A percentile compares a stretch with the other conserved stretches of the same genome.
phyloP scores from a whole-genome alignment of 2,888 invertebrate species.

The Buathra laborator region DNA sequence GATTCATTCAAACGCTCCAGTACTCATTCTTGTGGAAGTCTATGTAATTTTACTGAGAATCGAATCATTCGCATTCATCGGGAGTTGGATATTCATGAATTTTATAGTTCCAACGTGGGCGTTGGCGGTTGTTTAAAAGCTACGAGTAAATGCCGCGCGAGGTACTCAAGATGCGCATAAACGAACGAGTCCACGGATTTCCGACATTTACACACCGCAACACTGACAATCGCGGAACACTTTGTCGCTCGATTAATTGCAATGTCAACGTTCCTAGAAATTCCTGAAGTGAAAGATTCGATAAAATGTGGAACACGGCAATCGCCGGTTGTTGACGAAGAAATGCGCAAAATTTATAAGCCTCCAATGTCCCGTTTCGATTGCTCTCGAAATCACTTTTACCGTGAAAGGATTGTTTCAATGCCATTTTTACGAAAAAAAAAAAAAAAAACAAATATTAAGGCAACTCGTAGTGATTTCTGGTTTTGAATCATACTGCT shows the following conservation, averaged over 20 bases:
- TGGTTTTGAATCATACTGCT: constrained; percentile 20
- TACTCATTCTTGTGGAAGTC: constrained; percentile 50
- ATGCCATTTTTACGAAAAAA: neutral
- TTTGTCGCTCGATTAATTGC: neutral
- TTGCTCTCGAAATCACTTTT: constrained; percentile 48
- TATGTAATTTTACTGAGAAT: constrained; percentile 75
- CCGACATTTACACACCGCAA: neutral
- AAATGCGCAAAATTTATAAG: constrained; percentile 38
- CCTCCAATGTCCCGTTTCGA: neutral
- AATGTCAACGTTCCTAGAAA: constrained; percentile 1
- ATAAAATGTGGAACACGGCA: constrained; percentile 23
- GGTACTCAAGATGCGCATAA: constrained; percentile 28
- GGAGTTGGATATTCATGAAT: constrained; percentile 77
- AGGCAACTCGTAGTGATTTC: constrained; percentile 28
- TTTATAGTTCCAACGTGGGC: constrained; percentile 71
- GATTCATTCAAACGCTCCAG: constrained; percentile 15
- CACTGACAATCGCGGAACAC: neutral
- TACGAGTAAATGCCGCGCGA: constrained; percentile 52
- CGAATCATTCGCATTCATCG: constrained; percentile 70
- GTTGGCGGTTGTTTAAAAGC: constrained; percentile 62
- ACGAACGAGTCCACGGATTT: neutral
- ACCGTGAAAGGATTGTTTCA: constrained; percentile 20
- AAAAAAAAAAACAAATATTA: neutral
- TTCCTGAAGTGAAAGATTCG: constrained; percentile 14
- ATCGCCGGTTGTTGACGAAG: neutral